Conservation (phyloP, 2,113 vertebrate species). For the Phasianus colchicus region DNA sequence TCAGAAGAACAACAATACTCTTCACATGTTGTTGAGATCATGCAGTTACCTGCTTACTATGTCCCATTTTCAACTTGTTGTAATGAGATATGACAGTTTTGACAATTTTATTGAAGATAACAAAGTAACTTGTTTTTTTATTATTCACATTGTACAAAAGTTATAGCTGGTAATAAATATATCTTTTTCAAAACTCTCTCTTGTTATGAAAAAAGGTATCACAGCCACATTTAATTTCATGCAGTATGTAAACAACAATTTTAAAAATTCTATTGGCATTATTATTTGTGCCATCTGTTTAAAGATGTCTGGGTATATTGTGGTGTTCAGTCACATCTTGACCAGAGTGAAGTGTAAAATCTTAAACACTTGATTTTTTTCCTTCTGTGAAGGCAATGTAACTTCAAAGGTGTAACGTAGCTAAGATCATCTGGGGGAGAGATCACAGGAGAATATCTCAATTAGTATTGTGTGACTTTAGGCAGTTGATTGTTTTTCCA, state of each 20-base stretch:
- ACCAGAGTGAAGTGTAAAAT: neutral
- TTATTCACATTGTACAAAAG: neutral
- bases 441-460: no score
- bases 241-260: neutral
- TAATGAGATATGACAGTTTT: neutral
- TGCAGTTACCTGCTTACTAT: neutral
- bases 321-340: neutral
- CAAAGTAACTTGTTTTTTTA: neutral
- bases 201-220: neutral
- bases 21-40: neutral
- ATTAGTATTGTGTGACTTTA: neutral
- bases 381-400: neutral
- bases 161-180: neutral
- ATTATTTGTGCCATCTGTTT: neutral
- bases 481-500: neutral
- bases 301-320: fast-evolving
- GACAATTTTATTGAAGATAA: conserved; percentile 24
- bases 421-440: neutral
- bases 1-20: fast-evolving
- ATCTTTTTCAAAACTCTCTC: neutral
- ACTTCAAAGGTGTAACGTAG: neutral
- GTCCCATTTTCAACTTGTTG: neutral
- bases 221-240: neutral
- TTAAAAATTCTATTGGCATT: neutral
- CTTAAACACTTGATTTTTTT: neutral